Conservation (phyloP, 2,888 invertebrate species). For the Hemaris fuciformis region DNA sequence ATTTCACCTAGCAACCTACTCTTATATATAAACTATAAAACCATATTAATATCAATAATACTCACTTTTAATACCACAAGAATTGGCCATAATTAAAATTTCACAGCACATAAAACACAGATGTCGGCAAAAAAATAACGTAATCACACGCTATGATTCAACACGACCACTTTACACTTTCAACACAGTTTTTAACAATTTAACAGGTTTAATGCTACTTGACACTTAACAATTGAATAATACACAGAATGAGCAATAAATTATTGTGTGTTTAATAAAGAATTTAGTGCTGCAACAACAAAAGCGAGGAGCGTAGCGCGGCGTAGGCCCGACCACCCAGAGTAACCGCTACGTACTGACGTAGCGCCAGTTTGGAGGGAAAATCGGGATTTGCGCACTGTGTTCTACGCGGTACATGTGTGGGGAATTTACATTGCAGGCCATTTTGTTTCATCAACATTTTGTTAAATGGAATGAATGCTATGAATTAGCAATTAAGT, state of each 20-base stretch:
- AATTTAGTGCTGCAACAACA: constrained; percentile 42
- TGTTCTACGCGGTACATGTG: constrained; percentile 19
- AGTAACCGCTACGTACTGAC: constrained; percentile 61
- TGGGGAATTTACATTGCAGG: not conserved
- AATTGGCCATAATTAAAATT: constrained; percentile 28
- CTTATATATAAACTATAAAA: not conserved
- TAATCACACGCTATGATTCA: constrained; percentile 30
- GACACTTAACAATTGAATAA: not conserved
- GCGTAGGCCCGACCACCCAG: constrained; percentile 46
- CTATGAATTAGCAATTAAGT: not conserved
- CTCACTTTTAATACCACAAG: constrained; percentile 30
- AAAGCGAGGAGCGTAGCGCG: constrained; percentile 25
- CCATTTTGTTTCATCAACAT: not conserved
- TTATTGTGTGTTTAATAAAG: constrained; percentile 49
- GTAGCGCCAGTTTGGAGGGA: constrained; percentile 49
- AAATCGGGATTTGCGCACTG: constrained; percentile 50
- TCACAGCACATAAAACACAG: constrained; percentile 32
- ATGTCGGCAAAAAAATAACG: constrained; percentile 33
- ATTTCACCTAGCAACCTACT: not conserved
- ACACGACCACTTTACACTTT: constrained; percentile 14
- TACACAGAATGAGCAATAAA: not conserved
- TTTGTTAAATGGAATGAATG: not conserved
- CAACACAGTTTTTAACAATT: not conserved
- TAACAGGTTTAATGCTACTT: not conserved
- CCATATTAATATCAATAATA: constrained; percentile 19